These are phyloP conservation scores for Hydroisotoma schaefferi DNA, from an alignment of 2,888 invertebrate species.

Conservation along the genomic window DNA sequence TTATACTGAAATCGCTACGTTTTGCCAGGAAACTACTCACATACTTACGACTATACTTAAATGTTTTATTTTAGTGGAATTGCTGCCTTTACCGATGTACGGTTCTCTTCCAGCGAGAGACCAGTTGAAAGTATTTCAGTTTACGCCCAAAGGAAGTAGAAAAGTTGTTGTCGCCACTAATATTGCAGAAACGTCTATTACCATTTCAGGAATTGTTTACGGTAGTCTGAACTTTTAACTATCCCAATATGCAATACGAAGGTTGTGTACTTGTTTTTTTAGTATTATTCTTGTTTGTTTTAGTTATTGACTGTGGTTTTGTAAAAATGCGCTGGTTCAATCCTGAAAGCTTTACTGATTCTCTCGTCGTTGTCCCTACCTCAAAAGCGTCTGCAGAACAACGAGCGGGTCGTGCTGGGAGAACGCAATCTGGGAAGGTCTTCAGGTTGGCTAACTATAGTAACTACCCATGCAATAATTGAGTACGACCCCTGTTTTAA, in stretches of 20 bases:
- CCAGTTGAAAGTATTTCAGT: constrained; percentile 81
- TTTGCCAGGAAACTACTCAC: no score
- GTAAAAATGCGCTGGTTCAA: constrained; percentile 91
- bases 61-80: constrained; percentile 51
- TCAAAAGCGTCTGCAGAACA: constrained; percentile 87
- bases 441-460: constrained; percentile 60
- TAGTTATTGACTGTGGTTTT: constrained; percentile 82
- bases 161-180: constrained; percentile 94
- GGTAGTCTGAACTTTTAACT: constrained; percentile 58
- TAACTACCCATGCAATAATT: neutral
- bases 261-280: neutral
- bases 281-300: neutral
- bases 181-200: constrained; percentile 94
- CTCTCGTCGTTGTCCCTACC: constrained; percentile 74
- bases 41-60: no score
- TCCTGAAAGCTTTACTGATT: constrained; percentile 74
- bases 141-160: constrained; percentile 66
- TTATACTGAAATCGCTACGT: no score
- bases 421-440: constrained; percentile 77
- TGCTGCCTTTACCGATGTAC: constrained; percentile 83
- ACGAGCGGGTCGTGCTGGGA: constrained; percentile 86
- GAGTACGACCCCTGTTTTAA: neutral
- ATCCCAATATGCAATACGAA: neutral
- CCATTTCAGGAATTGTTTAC: constrained; percentile 87
- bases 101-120: constrained; percentile 81